phyloP scores from a whole-genome alignment of 2,113 vertebrate species.

The Tyrannus savana region DNA sequence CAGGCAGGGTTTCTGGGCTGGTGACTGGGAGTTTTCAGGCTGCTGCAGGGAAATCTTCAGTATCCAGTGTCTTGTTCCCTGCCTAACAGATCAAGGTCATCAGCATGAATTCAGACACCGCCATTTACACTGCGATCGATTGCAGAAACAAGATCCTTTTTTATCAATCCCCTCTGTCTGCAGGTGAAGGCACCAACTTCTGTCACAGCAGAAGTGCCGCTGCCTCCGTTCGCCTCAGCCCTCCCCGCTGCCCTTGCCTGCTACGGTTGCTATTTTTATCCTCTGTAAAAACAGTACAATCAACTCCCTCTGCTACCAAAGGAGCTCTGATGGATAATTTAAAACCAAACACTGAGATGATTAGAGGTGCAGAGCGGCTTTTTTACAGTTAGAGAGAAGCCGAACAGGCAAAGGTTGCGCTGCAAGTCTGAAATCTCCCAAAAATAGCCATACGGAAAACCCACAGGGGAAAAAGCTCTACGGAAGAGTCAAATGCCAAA shows the following conservation, averaged over 20 bases:
- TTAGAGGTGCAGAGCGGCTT: conserved; percentile 2
- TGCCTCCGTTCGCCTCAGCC: background rate
- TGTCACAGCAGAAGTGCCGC: background rate
- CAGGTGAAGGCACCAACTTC: background rate
- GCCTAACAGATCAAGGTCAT: background rate
- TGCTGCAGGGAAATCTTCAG: background rate
- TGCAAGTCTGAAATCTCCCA: background rate
- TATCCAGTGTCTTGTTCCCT: background rate
- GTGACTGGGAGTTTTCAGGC: background rate
- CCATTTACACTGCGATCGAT: fast-evolving
- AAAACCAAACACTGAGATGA: background rate
- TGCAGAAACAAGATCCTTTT: background rate
- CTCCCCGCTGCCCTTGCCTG: background rate
- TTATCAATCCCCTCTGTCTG: background rate
- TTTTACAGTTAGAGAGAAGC: conserved; percentile 9
- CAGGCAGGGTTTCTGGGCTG: background rate
- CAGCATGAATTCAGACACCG: background rate
- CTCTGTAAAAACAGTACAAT: conserved; percentile 8
- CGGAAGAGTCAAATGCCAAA: background rate
- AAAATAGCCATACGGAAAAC: conserved; percentile 20
- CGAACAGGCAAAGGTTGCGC: background rate
- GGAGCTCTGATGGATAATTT: conserved; percentile 50
- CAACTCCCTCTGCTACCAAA: conserved; percentile 26
- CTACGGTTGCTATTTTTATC: conserved; percentile 31
- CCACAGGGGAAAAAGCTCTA: background rate